Percentiles rank a stretch among this genome's conserved stretches.
phyloP scores from a whole-genome alignment of 2,888 invertebrate genomes.

The Rhogogaster chlorosoma region DNA sequence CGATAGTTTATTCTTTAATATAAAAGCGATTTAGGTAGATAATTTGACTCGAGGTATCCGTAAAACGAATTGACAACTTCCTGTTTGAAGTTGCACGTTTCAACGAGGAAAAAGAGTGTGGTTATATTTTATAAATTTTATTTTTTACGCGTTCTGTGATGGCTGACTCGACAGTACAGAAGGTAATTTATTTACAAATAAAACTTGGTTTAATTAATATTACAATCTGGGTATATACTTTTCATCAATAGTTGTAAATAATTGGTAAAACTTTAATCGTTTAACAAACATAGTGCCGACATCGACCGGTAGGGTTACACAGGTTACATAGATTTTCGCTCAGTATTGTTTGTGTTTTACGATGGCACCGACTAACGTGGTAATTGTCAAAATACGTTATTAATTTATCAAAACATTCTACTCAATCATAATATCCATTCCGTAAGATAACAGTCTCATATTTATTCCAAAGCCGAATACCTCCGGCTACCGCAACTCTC shows the following conservation, averaged over 20 bases:
- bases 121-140: conserved; percentile 67
- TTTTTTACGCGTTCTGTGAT: conserved; percentile 65
- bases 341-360: conserved; percentile 57
- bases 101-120: conserved; percentile 65
- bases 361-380: conserved; percentile 63
- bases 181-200: conserved; percentile 62
- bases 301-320: conserved; percentile 62
- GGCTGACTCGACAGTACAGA: conserved; percentile 67
- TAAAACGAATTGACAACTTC: conserved; percentile 61
- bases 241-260: background rate
- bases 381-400: conserved; percentile 54
- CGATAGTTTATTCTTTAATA: background rate
- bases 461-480: background rate
- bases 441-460: background rate
- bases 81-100: conserved; percentile 73
- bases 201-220: background rate
- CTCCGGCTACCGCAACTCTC: background rate
- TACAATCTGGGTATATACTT: background rate
- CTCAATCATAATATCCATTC: background rate
- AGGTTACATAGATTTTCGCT: conserved; percentile 47
- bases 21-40: background rate
- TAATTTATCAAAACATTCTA: background rate
- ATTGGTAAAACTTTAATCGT: background rate
- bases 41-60: conserved; percentile 29
- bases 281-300: conserved; percentile 54